Percentiles rank a stretch among this genome's conserved stretches.
These are phyloP conservation scores for Fundulus diaphanus DNA, from an alignment of 2,797 vertebrate genomes.

Conservation along the genomic window DNA sequence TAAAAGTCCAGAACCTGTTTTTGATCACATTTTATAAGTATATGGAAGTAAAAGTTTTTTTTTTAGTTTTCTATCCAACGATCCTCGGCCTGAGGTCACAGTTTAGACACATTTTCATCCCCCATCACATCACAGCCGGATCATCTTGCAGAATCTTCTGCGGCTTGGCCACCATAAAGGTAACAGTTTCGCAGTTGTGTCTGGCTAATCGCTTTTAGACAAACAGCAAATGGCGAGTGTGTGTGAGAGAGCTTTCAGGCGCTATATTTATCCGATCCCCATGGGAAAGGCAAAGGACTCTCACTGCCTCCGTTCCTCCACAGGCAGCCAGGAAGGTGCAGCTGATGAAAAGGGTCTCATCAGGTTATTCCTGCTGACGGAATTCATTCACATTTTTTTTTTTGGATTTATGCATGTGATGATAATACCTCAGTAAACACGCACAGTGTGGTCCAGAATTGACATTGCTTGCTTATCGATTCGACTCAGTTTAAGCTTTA, in stretches of 20 bases:
- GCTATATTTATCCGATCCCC: constrained; percentile 96
- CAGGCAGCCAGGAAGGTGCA: constrained; percentile 88
- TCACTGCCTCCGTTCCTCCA: constrained; percentile 79
- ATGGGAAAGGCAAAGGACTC: constrained; percentile 91
- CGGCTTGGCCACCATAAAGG: constrained; percentile 84
- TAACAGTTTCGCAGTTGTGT: constrained; percentile 93
- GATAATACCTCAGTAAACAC: neutral
- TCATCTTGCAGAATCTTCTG: constrained; percentile 75
- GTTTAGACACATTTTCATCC: constrained; percentile 47
- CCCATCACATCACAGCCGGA: constrained; percentile 44
- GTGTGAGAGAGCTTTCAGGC: constrained; percentile 67
- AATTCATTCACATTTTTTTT: constrained; percentile 57
- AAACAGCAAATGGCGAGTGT: constrained; percentile 89
- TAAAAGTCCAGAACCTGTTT: neutral
- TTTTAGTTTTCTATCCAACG: constrained; percentile 23
- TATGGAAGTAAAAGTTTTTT: neutral
- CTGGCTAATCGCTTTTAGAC: constrained; percentile 94
- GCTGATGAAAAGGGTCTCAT: constrained; percentile 80
- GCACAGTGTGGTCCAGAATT: neutral
- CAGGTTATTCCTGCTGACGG: constrained; percentile 74
- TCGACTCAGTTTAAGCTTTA: neutral
- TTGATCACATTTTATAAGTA: neutral
- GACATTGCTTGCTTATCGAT: neutral
- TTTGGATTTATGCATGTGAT: neutral
- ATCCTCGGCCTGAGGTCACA: constrained; percentile 38